Base-by-base conservation (phyloP, 2,113 vertebrate genomes). In the Guaruba guarouba region DNA sequence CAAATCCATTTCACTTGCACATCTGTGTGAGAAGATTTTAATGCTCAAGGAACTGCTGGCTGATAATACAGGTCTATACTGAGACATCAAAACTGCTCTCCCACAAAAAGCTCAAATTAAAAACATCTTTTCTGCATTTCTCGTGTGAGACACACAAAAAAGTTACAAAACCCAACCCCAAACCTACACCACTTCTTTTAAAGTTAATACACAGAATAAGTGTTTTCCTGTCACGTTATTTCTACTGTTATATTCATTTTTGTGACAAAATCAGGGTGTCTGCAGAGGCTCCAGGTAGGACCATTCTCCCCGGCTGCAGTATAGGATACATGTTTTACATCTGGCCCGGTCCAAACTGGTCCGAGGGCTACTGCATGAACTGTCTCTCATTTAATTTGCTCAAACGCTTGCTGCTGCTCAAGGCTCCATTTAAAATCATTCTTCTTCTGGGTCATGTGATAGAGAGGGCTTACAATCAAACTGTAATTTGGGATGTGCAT, bases 91-190 rank as follows among this genome's bases (percentile, higher is more conserved):
- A 80, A 80, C 4, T 2, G 1, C 16, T 78, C 37, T 13, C 18
- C 4, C 39, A 64, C 6, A 29, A 37, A 79, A 44, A 54, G 18
- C 17, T 67, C 1, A 51, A 43, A 52, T 37, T 31, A 43, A 20
- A n/a, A 12, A 16, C 0, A 0, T 10, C 3, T 57, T 82, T 84
- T 55, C 39, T 2, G 2, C 8, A 66, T 66, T 37, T 18, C 55
- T 48, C 41, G 69, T 39, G 3, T 6, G 8, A 77, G 12, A 67
- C 0, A 57, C 11, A 20, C 17, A 70, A 27, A 86, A 41, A 77
- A 20, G 23, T 1, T 25, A 15, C 39, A 51, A 79, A 61, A 43
- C 0, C 0, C 22, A 59, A 24, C 13, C 22, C 57, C 57, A 59
- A 59, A 59, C 19, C 23, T 51, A 20, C 1, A 62, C 6, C 5